Evolutionary conservation across 64 coral and sea anemone genomes (phyloP).

Genomic region (Hydrozoanthus tunicans): DNA sequence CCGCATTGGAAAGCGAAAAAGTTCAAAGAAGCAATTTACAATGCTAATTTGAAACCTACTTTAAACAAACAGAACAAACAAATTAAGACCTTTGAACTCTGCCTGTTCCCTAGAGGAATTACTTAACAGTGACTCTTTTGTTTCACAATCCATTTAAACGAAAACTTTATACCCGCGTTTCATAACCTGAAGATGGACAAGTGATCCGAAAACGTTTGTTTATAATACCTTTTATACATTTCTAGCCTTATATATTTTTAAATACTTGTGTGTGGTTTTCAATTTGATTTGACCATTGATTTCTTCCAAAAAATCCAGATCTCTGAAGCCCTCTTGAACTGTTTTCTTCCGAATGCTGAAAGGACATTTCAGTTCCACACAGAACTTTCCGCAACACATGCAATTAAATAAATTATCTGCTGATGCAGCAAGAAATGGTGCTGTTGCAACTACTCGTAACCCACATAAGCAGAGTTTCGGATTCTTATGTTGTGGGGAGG

Average conservation of each 20-base stretch:
- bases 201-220: too few species aligned
- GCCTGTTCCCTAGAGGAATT: background rate
- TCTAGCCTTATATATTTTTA: too few species aligned
- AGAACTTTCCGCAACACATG: constrained; percentile 33
- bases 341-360: constrained; percentile 35
- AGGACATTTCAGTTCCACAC: constrained; percentile 48
- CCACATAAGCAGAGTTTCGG: constrained; percentile 49
- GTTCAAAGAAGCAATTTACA: too few species aligned
- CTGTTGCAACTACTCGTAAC: constrained; percentile 6
- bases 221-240: too few species aligned
- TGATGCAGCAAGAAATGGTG: constrained; percentile 53
- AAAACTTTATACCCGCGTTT: too few species aligned
- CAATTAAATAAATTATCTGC: constrained; percentile 46
- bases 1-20: too few species aligned
- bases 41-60: too few species aligned
- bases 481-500: constrained; percentile 10
- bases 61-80: constrained; percentile 4
- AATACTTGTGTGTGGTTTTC: constrained; percentile 4
- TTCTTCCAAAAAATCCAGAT: background rate
- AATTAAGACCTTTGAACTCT: background rate
- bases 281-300: background rate
- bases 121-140: constrained; percentile 28
- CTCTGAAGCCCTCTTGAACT: constrained; percentile 26
- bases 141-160: too few species aligned
- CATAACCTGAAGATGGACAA: too few species aligned